Percentiles rank a stretch among this genome's conserved stretches.
Evolutionary conservation across 1,140 invertebrate genomes (phyloP).

Genomic region (Marisa cornuarietis): DNA sequence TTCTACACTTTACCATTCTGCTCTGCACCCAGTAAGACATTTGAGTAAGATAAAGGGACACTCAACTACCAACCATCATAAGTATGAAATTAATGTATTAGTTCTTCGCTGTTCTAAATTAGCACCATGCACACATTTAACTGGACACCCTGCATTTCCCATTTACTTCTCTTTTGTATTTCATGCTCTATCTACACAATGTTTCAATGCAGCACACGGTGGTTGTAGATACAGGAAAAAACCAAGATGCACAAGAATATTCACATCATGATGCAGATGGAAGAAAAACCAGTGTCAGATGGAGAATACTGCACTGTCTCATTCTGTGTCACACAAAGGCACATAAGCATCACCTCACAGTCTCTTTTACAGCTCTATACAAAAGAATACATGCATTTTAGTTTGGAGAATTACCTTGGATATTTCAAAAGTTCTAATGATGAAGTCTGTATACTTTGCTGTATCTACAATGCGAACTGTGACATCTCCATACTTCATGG

Average conservation of each 20-base stretch:
- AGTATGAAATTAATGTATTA: too few species aligned
- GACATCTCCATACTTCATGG: conserved; percentile 87
- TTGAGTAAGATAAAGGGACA: too few species aligned
- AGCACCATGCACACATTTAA: too few species aligned
- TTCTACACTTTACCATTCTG: too few species aligned
- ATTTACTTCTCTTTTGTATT: too few species aligned
- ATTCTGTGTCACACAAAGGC: background rate
- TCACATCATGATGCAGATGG: background rate
- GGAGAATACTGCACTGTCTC: background rate
- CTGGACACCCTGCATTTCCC: too few species aligned
- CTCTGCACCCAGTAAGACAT: too few species aligned
- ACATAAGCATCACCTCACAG: background rate
- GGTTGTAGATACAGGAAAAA: background rate
- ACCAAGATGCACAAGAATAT: background rate
- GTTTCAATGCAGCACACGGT: too few species aligned
- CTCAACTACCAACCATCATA: too few species aligned
- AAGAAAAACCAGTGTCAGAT: background rate
- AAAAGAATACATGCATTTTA: conserved; percentile 53
- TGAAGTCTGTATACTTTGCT: conserved; percentile 55
- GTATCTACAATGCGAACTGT: conserved; percentile 50
- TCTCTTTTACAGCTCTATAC: background rate
- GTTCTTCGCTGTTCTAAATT: too few species aligned
- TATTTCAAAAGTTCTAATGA: conserved; percentile 57
- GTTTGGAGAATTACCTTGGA: conserved; percentile 56
- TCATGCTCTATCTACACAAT: too few species aligned